These are phyloP conservation scores for Calyptomena viridis DNA, from an alignment of 2,113 vertebrate species.

Conservation along the genomic window DNA sequence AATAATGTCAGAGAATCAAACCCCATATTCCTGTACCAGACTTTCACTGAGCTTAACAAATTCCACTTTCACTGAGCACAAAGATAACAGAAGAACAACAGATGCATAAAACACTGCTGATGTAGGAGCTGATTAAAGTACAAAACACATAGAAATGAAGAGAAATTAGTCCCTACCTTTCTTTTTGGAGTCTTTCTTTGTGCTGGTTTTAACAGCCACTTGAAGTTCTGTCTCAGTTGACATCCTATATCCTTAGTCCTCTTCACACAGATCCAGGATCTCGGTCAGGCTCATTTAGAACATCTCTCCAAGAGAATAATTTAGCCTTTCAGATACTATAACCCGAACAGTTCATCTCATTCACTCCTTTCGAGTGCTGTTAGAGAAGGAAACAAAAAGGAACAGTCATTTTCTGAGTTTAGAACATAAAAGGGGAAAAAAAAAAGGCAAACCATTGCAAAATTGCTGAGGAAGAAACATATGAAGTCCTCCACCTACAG, in stretches of 20 bases:
- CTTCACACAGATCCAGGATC: slow-evolving; percentile 88
- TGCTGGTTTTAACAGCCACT: slow-evolving; percentile 97
- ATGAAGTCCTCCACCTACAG: neutral
- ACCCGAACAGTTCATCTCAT: slow-evolving; percentile 87
- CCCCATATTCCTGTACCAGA: neutral
- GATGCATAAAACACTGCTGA: neutral
- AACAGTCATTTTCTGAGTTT: neutral
- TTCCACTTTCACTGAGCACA: neutral
- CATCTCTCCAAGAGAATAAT: slow-evolving; percentile 80
- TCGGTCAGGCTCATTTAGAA: slow-evolving; percentile 95
- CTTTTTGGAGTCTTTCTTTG: slow-evolving; percentile 98
- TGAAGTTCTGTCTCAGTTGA: slow-evolving; percentile 99
- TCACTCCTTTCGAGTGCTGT: slow-evolving; percentile 83
- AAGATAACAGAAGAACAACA: neutral
- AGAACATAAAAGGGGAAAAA: neutral
- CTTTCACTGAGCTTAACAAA: neutral
- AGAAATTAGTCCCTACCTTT: slow-evolving; percentile 82
- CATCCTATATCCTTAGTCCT: slow-evolving; percentile 96
- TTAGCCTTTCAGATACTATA: slow-evolving; percentile 80
- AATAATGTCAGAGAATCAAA: neutral
- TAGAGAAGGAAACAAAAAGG: slow-evolving; percentile 53
- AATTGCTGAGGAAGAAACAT: neutral
- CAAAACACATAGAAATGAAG: neutral
- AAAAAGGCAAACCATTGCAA: neutral
- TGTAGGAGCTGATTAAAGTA: neutral